A percentile compares a stretch with the other conserved stretches of the same genome.
phyloP scores from a whole-genome alignment of 2,888 invertebrate species.

The Apodemia zela region DNA sequence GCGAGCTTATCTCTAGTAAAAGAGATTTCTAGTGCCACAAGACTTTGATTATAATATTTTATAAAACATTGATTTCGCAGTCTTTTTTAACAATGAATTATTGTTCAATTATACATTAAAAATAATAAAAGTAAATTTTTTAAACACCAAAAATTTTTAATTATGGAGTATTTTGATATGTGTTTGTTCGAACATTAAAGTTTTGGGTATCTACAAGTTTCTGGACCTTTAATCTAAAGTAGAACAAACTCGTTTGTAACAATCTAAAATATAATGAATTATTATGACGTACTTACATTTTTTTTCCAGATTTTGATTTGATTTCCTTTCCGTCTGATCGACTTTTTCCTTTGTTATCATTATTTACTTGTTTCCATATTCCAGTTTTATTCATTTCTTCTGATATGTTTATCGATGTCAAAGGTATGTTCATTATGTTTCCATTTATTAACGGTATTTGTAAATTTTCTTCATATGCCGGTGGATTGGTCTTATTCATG shows the following conservation, averaged over 20 bases:
- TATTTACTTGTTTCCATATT: constrained; percentile 96
- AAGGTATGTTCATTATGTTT: constrained; percentile 93
- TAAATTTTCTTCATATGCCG: constrained; percentile 83
- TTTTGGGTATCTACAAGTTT: not conserved
- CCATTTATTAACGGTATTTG: constrained; percentile 94
- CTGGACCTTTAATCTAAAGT: not conserved
- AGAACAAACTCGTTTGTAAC: not conserved
- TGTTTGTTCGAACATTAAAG: no score
- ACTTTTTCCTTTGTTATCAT: constrained; percentile 75
- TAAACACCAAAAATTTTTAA: no score
- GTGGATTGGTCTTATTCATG: constrained; percentile 68
- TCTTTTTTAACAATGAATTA: no score
- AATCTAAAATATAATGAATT: no score
- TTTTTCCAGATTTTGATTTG: constrained; percentile 65
- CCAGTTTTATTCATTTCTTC: constrained; percentile 96
- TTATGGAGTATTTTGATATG: no score
- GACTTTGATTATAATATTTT: no score
- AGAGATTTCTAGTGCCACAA: no score
- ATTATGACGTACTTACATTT: constrained; percentile 51
- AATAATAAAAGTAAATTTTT: no score
- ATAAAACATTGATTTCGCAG: no score
- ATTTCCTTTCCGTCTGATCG: constrained; percentile 52
- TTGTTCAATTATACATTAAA: no score
- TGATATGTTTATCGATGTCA: constrained; percentile 92
- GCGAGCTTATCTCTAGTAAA: no score